A percentile compares a stretch with the other conserved stretches of the same genome.
phyloP scores from a whole-genome alignment of 2,888 invertebrate genomes.

The Bruchidius siliquastri region DNA sequence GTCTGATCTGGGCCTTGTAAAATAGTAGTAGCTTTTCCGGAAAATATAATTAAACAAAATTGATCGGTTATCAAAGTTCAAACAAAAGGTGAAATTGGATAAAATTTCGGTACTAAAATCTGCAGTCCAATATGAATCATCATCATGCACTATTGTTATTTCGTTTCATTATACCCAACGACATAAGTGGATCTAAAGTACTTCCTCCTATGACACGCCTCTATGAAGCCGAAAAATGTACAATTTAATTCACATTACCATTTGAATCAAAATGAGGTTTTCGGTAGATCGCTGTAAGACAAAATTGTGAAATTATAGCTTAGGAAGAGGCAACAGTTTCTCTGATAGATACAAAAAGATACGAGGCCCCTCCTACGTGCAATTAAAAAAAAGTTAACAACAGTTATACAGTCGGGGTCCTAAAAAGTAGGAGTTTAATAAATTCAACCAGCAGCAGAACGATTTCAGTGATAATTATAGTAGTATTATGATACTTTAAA shows the following conservation, averaged over 20 bases:
- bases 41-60: too few relatives aligned
- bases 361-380: not conserved
- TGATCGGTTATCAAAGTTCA: too few relatives aligned
- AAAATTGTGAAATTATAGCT: not conserved
- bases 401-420: not conserved
- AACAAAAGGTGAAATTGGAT: too few relatives aligned
- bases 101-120: too few relatives aligned
- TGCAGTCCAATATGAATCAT: too few relatives aligned
- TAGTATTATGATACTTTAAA: not conserved
- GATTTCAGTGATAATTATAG: not conserved
- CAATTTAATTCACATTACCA: not conserved
- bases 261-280: not conserved
- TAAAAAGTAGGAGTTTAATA: not conserved
- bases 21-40: too few relatives aligned
- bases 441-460: not conserved
- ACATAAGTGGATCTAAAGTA: not conserved
- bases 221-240: not conserved
- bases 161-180: not conserved
- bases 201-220: not conserved
- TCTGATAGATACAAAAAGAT: not conserved
- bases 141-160: too few relatives aligned
- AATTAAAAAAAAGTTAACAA: not conserved
- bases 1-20: too few relatives aligned
- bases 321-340: not conserved
- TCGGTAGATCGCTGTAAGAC: not conserved